Conservation (phyloP, 2,888 invertebrate species). For the Pinctada fucata region DNA sequence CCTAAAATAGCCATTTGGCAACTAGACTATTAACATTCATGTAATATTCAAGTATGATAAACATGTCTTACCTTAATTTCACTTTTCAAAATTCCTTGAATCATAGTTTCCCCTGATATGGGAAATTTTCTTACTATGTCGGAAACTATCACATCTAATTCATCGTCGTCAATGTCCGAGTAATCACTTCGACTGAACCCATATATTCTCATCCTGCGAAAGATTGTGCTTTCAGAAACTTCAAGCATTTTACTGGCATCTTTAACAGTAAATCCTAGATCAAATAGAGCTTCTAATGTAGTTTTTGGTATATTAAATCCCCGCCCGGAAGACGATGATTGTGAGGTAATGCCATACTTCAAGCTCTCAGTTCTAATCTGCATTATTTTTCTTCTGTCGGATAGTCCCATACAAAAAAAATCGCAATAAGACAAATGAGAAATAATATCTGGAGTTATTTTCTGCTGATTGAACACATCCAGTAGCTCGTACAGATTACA, state of each 20-base stretch:
- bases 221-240: slow-evolving; percentile 35
- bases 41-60: too few relatives aligned
- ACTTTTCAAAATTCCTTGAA: slow-evolving; percentile 11
- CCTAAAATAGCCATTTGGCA: too few relatives aligned
- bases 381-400: slow-evolving; percentile 34
- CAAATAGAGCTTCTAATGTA: slow-evolving; percentile 21
- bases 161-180: slow-evolving; percentile 28
- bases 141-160: neutral
- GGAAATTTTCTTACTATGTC: slow-evolving; percentile 22
- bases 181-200: slow-evolving; percentile 18
- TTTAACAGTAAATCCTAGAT: slow-evolving; percentile 32
- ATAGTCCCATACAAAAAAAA: slow-evolving; percentile 31
- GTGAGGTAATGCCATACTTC: slow-evolving; percentile 25
- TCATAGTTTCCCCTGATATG: neutral
- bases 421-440: slow-evolving; percentile 27
- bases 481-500: neutral
- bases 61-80: neutral
- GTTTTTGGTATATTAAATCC: slow-evolving; percentile 30
- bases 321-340: neutral
- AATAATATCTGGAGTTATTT: slow-evolving; percentile 37
- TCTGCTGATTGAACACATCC: slow-evolving; percentile 25
- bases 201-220: slow-evolving; percentile 27
- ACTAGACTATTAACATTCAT: too few relatives aligned
- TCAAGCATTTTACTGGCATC: slow-evolving; percentile 33
- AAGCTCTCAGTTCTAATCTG: slow-evolving; percentile 34